Percentiles rank a stretch among this genome's conserved stretches.
Conservation (phyloP, 2,113 vertebrate genomes). For the Lampris incognitus region DNA sequence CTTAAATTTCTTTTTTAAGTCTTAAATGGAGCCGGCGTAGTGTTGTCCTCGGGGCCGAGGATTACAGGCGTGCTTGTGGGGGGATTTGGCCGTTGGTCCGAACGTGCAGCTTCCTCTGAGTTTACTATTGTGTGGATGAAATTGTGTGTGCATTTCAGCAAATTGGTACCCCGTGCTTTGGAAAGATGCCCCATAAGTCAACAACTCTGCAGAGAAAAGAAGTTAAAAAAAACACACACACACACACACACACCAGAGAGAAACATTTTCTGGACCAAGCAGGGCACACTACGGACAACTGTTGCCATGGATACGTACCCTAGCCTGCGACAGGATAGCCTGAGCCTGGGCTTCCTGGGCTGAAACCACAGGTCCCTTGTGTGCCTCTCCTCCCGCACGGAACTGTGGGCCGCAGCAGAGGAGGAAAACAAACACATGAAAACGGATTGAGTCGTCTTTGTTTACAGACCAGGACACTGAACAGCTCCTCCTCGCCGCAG, state of each 20-base stretch:
- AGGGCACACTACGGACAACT: neutral
- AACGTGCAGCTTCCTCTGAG: no score
- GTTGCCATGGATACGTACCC: slow-evolving; percentile 81
- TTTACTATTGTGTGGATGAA: no score
- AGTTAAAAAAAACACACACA: no score
- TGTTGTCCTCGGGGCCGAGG: neutral
- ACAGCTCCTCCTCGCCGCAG: slow-evolving; percentile 18
- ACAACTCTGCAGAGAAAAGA: no score
- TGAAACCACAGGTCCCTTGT: slow-evolving; percentile 92
- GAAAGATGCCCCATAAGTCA: no score
- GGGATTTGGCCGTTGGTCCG: no score
- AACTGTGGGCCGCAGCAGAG: slow-evolving; percentile 83
- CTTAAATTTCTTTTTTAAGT: neutral
- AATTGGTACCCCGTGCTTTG: no score
- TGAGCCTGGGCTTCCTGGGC: slow-evolving; percentile 98
- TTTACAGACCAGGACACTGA: slow-evolving; percentile 35
- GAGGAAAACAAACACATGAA: slow-evolving; percentile 41
- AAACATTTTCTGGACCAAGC: neutral
- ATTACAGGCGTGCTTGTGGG: no score
- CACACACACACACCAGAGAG: no score
- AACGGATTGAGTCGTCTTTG: slow-evolving; percentile 43
- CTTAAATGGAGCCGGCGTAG: neutral
- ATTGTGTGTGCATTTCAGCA: no score
- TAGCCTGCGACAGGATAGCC: slow-evolving; percentile 95
- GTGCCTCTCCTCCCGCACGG: slow-evolving; percentile 91